phyloP scores from a whole-genome alignment of 2,888 invertebrate genomes.

The Hydriomena furcata region DNA sequence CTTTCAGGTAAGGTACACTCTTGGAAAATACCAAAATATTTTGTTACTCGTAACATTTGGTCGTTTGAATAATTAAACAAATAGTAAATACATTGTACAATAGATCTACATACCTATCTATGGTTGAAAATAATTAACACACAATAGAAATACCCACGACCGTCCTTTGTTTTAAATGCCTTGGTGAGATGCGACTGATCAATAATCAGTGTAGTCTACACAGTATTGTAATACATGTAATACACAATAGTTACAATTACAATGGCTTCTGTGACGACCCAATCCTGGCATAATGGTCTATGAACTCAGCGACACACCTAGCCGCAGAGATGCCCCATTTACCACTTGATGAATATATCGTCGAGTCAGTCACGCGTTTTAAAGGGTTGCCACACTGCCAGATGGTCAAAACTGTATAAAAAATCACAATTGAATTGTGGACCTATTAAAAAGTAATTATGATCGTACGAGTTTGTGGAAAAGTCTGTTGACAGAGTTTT shows the following conservation, averaged over 20 bases:
- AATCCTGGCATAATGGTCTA: slow-evolving; percentile 54
- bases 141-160: slow-evolving; percentile 40
- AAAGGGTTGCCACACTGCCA: slow-evolving; percentile 20
- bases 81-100: neutral
- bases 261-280: slow-evolving; percentile 59
- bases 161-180: slow-evolving; percentile 41
- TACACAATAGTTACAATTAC: slow-evolving; percentile 58
- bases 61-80: slow-evolving; percentile 1
- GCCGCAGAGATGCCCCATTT: slow-evolving; percentile 61
- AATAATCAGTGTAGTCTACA: slow-evolving; percentile 20
- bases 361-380: slow-evolving; percentile 53
- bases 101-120: slow-evolving; percentile 4
- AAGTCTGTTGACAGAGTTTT: no score
- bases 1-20: no score
- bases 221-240: slow-evolving; percentile 51
- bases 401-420: slow-evolving; percentile 10
- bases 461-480: no score
- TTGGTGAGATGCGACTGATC: slow-evolving; percentile 38
- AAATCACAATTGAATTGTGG: neutral
- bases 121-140: slow-evolving; percentile 41
- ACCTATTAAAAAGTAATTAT: no score
- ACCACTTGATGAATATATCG: slow-evolving; percentile 43
- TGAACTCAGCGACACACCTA: slow-evolving; percentile 63
- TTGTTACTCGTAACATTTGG: no score
- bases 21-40: no score